A percentile compares a stretch with the other conserved stretches of the same genome.
These are phyloP conservation scores for Aporophyla nigra DNA, from an alignment of 2,888 invertebrate species.

Conservation along the genomic window DNA sequence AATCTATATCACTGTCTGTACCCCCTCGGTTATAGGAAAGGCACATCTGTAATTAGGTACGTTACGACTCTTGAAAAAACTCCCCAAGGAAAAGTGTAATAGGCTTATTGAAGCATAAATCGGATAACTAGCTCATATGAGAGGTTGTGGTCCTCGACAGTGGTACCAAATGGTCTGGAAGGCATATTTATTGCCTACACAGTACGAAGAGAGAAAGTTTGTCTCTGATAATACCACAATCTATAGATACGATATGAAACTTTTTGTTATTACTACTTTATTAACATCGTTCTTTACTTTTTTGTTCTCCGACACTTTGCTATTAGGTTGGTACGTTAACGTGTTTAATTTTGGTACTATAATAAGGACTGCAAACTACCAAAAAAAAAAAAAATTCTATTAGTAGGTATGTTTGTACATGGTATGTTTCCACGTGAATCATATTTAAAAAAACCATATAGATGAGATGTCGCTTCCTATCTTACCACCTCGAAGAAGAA, in stretches of 20 bases:
- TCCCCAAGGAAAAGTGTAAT: background rate
- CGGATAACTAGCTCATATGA: conserved; percentile 39
- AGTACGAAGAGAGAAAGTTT: conserved; percentile 32
- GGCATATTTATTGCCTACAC: conserved; percentile 34
- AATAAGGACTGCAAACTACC: no score
- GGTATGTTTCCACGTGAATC: no score
- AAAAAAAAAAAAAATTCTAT: no score
- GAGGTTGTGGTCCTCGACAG: conserved; percentile 34
- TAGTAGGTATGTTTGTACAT: no score
- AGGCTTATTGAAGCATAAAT: conserved; percentile 36
- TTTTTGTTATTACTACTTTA: conserved; percentile 28
- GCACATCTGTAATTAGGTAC: conserved; percentile 6
- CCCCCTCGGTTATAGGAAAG: conserved; percentile 4
- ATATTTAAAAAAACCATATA: no score
- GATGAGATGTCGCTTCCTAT: no score
- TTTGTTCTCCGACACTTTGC: conserved; percentile 22
- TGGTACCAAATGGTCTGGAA: conserved; percentile 47
- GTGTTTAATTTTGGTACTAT: background rate
- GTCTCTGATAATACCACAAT: conserved; percentile 31
- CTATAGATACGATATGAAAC: conserved; percentile 30
- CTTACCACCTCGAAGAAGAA: no score
- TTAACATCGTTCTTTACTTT: conserved; percentile 25
- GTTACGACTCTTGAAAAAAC: conserved; percentile 3
- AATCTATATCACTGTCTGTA: background rate
- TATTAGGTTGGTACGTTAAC: conserved; percentile 1